Conservation (phyloP, 1,140 invertebrate species). For the Subanguina moxae region DNA sequence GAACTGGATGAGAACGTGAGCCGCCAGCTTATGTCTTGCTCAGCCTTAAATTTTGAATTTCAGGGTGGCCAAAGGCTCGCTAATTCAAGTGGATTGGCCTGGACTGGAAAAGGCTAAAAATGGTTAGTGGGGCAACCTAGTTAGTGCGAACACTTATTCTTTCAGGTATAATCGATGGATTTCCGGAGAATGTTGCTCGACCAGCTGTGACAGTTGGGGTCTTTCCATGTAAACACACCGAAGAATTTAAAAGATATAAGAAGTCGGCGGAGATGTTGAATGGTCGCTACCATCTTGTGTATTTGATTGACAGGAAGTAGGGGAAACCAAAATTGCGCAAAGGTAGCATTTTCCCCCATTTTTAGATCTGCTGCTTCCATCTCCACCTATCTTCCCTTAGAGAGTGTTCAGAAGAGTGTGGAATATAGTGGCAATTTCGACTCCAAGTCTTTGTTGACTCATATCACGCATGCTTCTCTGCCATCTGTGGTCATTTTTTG, state of each 20-base stretch:
- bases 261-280: slow-evolving; percentile 25
- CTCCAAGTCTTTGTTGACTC: slow-evolving; percentile 21
- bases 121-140: too few species aligned
- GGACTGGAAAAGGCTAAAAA: slow-evolving; percentile 17
- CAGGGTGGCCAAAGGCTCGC: slow-evolving; percentile 22
- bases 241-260: slow-evolving; percentile 33
- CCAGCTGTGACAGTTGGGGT: slow-evolving; percentile 35
- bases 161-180: too few species aligned
- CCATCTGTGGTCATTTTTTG: slow-evolving; percentile 24
- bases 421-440: slow-evolving; percentile 21
- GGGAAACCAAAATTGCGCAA: neutral
- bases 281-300: slow-evolving; percentile 42
- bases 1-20: slow-evolving; percentile 23
- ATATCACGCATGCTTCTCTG: slow-evolving; percentile 34
- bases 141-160: too few species aligned
- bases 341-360: neutral
- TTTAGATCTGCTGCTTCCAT: neutral
- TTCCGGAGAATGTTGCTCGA: neutral
- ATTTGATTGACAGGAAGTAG: slow-evolving; percentile 35
- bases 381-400: neutral
- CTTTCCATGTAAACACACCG: slow-evolving; percentile 27
- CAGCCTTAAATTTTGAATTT: slow-evolving; percentile 13
- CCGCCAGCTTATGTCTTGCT: slow-evolving; percentile 6
- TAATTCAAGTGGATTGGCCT: neutral
- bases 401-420: neutral